phyloP scores from a whole-genome alignment of 2,113 vertebrate species.

The Paradoxurus hermaphroditus region DNA sequence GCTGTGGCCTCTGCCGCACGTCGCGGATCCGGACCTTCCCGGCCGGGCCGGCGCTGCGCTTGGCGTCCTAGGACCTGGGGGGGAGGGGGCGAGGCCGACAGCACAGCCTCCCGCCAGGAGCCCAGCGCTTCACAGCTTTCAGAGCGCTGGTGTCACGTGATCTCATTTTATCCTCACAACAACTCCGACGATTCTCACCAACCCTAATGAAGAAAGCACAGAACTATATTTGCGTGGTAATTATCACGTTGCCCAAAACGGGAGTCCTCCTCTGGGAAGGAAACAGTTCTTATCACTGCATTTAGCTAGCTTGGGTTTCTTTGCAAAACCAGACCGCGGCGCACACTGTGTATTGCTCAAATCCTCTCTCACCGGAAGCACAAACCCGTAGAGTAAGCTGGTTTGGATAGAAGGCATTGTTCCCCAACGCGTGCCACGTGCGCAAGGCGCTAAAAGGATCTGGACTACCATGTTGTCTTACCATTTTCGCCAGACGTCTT shows the following conservation, averaged over 20 bases:
- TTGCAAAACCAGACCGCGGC: not conserved
- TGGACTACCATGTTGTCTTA: conserved; percentile 75
- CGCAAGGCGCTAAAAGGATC: not conserved
- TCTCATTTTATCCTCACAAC: conserved; percentile 62
- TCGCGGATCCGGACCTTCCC: accelerated
- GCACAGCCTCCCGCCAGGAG: not conserved
- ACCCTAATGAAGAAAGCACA: conserved; percentile 68
- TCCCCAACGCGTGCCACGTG: accelerated
- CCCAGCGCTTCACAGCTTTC: conserved; percentile 58
- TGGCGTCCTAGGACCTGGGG: accelerated
- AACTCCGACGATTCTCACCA: conserved; percentile 61
- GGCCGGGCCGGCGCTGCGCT: accelerated
- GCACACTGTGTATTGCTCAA: not conserved
- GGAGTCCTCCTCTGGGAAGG: conserved; percentile 19
- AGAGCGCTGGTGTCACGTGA: conserved; percentile 54
- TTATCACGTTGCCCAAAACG: conserved; percentile 43
- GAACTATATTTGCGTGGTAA: conserved; percentile 62
- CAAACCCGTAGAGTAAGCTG: not conserved
- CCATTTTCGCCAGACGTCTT: conserved; percentile 93
- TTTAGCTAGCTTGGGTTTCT: not conserved
- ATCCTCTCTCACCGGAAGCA: not conserved
- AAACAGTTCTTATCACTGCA: not conserved
- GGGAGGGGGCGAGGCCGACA: not conserved
- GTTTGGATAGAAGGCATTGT: accelerated
- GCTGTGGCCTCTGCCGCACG: accelerated